These are phyloP conservation scores for Deilephila elpenor DNA, from an alignment of 2,888 invertebrate species.

Conservation along the genomic window DNA sequence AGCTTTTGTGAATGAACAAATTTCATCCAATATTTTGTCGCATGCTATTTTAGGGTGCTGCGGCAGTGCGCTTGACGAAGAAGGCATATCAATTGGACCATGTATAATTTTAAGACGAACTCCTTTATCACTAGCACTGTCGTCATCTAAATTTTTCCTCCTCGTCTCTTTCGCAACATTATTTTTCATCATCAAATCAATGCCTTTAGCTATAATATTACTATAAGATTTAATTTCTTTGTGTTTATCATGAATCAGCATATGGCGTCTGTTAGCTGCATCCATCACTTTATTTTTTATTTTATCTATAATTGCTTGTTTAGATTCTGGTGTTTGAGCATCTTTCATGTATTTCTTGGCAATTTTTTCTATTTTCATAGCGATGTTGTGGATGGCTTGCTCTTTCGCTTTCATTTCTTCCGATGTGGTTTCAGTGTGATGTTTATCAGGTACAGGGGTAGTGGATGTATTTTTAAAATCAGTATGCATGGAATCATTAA, in stretches of 20 bases:
- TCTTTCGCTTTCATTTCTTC: constrained; percentile 36
- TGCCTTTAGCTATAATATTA: constrained; percentile 47
- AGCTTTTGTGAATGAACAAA: constrained; percentile 56
- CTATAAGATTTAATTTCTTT: constrained; percentile 47
- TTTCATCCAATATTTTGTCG: constrained; percentile 42
- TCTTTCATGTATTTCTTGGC: constrained; percentile 46
- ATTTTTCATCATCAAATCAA: constrained; percentile 45
- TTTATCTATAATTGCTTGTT: constrained; percentile 46
- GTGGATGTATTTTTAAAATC: neutral
- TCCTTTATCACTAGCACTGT: neutral
- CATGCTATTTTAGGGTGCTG: constrained; percentile 38
- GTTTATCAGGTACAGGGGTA: neutral
- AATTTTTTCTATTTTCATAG: constrained; percentile 52
- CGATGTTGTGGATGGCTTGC: constrained; percentile 45
- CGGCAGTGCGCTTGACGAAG: neutral
- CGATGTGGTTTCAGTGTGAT: neutral
- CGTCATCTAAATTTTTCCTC: constrained; percentile 36
- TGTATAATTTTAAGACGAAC: constrained; percentile 10
- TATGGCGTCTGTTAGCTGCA: constrained; percentile 43
- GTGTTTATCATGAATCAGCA: constrained; percentile 42
- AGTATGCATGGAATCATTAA: constrained; percentile 31
- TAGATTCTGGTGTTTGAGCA: constrained; percentile 47
- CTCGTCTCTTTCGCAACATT: constrained; percentile 36
- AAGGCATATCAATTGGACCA: too few species aligned
- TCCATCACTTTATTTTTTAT: constrained; percentile 47